Base-by-base conservation (phyloP, 2,113 vertebrate genomes). In the Chrysemys picta region DNA sequence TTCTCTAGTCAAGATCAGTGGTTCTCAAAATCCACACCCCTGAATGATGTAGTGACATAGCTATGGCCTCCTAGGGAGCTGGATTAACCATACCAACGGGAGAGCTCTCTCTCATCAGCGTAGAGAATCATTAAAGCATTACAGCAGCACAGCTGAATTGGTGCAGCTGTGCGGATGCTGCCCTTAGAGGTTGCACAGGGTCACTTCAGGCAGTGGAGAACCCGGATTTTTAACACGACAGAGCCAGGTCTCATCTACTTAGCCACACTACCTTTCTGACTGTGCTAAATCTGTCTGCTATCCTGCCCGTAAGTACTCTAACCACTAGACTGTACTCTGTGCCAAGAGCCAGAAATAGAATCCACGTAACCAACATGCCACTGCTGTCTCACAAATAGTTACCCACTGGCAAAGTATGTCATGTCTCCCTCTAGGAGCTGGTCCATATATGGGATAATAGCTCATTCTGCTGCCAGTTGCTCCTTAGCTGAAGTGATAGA, bases 331-430 rank as follows among this genome's bases (percentile, higher is more conserved):
- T 10, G 54, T 80, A 21, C 12, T 7, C 35, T 27, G 31, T 42
- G 72, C 0, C 9, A 27, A 49, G 19, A 90, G 85, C n/a, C 27
- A 47, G 16, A 75, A 21, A 29, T 1, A 1, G 11, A 57, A 57
- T 57, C 56, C 56, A 25, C 24, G 2, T 3, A 82, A 16, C 45
- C 13, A 57, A 4, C 0, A 0, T 13, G 45, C 19, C 27, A 10
- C 50, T 2, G 0, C 1, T 29, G 3, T 19, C 53, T 19, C 10
- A 8, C 56, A 25, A 25, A 57, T 57, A 57, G 56, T 57, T 57
- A 57, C 56, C 53, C 56, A 57, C 56, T 57, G 56, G 25, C 56
- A 57, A 57, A 57, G 24, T 57, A 27, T 57, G 56, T 57, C 78
- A 3, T 50, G 47, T 31, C 49, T 19, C 78, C 47, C 25, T 17